Evolutionary conservation across 2,888 invertebrate genomes (phyloP), one percentile per base, ranked within the genome.

Genomic region (Pycnomerus fuliginosus): DNA sequence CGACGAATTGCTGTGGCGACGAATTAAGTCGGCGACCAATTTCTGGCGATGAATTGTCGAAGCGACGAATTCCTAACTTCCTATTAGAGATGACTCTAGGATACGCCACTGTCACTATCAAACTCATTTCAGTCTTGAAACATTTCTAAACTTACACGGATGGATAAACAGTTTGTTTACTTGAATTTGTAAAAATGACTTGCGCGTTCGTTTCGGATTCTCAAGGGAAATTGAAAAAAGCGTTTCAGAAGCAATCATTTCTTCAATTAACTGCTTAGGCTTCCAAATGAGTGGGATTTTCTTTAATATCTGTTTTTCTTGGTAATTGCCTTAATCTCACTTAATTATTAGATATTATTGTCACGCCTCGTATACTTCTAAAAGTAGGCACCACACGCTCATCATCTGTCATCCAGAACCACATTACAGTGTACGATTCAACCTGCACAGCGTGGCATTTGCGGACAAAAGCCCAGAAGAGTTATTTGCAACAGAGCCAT

Each of bases 361-460:
- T 43, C 31, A 43, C 35, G 43, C 43, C 36, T 43, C 23, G 36
- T 36, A 31, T 36, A 24, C 20, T 23, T 36, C n/a, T 16, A 34
- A 41, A 34, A 30, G 41, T 29, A 42, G 15, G 17, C 30, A 39
- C 31, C 40, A 31, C 29, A 30, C 43, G 43, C 43, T 43, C 43
- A 43, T 43, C 43, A 43, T 29, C 43, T 43, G 43, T 43, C 43
- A 43, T 35, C 43, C 36, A 43, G 43, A 43, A 43, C 42, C 23
- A 14, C 42, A 42, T 42, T 33, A 27, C 33, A 15, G 17, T 29
- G 22, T 39, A 28, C 31, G 25, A 31, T 31, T 39, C 40, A 39
- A 25, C 30, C 27, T 39, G 14, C 23, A 38, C 31, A 30, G 16
- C 24, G 23, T 31, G 30, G 37, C 30, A n/a, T 37, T 37, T 27